Percentiles rank a stretch among this genome's conserved stretches.
Evolutionary conservation across 2,113 vertebrate genomes (phyloP).

Genomic region (Fulmarus glacialis): DNA sequence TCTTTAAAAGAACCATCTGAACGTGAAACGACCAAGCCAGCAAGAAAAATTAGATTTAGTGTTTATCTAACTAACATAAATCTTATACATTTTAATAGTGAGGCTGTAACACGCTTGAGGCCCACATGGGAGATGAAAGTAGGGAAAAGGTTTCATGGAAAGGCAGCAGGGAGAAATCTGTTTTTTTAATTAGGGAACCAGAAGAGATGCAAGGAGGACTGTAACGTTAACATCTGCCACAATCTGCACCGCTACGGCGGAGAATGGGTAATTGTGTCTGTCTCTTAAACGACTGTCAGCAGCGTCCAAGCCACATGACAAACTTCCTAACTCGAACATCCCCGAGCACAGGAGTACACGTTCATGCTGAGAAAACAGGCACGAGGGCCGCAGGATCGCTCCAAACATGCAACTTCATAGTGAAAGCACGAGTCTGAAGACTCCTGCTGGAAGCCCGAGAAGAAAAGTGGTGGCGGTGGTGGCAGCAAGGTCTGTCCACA

Average conservation of each 20-base stretch:
- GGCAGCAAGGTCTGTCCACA: background rate
- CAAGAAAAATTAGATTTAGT: conserved; percentile 33
- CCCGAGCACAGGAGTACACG: background rate
- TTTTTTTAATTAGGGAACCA: background rate
- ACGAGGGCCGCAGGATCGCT: fast-evolving
- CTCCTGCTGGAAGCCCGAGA: background rate
- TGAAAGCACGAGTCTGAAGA: background rate
- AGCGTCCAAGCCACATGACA: background rate
- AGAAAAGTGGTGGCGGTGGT: background rate
- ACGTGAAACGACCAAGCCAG: background rate
- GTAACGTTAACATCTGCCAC: conserved; percentile 30
- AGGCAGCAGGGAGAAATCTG: conserved; percentile 24
- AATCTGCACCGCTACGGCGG: background rate
- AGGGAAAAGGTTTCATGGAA: conserved; percentile 60
- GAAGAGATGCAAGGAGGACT: background rate
- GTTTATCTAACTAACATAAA: conserved; percentile 45
- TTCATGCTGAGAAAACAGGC: background rate
- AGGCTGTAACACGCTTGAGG: conserved; percentile 38
- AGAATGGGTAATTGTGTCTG: background rate
- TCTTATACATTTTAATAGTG: conserved; percentile 34
- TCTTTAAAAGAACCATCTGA: conserved; percentile 35
- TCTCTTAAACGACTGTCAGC: background rate
- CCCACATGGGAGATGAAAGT: conserved; percentile 49
- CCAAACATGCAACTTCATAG: fast-evolving
- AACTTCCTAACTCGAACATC: background rate